Conservation (phyloP, 1,140 invertebrate species). For the Euura saliciscinereae region DNA sequence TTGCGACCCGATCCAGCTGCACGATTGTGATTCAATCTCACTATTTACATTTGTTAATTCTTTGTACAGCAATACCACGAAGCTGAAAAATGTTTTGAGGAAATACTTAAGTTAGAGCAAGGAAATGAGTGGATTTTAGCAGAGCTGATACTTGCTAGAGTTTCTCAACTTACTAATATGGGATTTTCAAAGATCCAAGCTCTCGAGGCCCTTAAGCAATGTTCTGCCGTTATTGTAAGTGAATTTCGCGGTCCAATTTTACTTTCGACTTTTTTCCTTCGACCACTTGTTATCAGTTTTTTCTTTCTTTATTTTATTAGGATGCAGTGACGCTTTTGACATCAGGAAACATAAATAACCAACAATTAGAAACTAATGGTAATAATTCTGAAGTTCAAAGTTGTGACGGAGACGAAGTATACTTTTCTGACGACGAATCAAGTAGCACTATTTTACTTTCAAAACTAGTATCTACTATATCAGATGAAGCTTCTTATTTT, state of each 20-base stretch:
- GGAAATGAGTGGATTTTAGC: constrained; percentile 18
- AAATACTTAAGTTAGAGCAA: constrained; percentile 21
- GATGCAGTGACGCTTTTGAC: background rate
- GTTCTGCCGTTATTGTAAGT: background rate
- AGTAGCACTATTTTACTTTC: background rate
- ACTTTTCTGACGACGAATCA: constrained; percentile 2
- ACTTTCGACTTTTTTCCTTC: background rate
- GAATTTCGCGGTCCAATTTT: background rate
- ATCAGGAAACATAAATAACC: background rate
- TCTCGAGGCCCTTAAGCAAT: background rate
- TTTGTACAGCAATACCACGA: constrained; percentile 16
- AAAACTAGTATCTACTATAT: background rate
- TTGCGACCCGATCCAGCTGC: too few relatives aligned
- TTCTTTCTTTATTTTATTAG: background rate
- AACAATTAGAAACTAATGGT: background rate
- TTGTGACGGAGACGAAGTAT: background rate
- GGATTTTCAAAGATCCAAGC: constrained; percentile 16
- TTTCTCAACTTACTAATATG: constrained; percentile 24
- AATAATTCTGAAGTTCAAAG: background rate
- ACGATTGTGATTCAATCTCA: too few relatives aligned
- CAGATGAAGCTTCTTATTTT: background rate
- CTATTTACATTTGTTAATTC: background rate
- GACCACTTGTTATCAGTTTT: background rate
- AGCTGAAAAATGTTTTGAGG: constrained; percentile 20
- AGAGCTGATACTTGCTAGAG: constrained; percentile 18